Conservation (phyloP, 2,113 vertebrate species). For the Haplochromis vanheusdeni region DNA sequence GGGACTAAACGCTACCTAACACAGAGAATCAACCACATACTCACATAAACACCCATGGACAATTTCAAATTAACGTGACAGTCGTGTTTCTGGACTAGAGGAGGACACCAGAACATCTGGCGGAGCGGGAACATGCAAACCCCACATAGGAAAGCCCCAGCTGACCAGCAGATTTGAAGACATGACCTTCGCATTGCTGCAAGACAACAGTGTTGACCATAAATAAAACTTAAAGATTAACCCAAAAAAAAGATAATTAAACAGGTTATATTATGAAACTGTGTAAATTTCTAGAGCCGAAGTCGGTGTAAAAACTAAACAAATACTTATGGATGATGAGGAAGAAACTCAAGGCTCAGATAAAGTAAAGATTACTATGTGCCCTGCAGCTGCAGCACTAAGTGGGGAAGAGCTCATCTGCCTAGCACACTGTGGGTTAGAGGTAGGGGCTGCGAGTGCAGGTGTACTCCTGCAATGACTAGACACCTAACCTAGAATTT, state of each 20-base stretch:
- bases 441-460: not conserved
- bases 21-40: not conserved
- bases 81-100: not conserved
- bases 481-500: not conserved
- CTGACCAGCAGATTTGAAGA: not conserved
- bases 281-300: fast-evolving
- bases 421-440: not conserved
- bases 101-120: not conserved
- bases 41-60: not conserved
- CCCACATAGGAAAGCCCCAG: not conserved
- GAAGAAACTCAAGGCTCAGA: not conserved
- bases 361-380: not conserved
- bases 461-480: not conserved
- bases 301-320: not conserved
- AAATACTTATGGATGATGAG: not conserved
- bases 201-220: not conserved
- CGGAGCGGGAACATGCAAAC: not conserved
- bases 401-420: not conserved
- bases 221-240: not conserved
- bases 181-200: not conserved
- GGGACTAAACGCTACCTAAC: not conserved
- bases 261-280: not conserved
- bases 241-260: not conserved
- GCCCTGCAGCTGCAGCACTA: not conserved
- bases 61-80: not conserved